Base-by-base conservation (phyloP, 2,797 vertebrate species). In the Phataginus tricuspis region DNA sequence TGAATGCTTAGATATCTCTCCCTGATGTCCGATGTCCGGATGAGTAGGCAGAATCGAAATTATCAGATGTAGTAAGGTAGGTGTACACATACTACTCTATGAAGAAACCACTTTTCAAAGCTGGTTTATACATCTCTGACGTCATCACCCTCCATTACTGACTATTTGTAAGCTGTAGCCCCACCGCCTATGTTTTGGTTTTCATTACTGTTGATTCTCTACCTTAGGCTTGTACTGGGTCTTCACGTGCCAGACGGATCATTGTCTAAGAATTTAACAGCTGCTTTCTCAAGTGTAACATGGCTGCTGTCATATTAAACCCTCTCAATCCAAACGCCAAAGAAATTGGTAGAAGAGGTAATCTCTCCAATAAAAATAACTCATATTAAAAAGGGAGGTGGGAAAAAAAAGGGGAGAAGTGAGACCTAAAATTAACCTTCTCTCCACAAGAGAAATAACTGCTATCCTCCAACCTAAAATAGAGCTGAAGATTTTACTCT, bases 201-300 rank as follows among this genome's bases (percentile, higher is more conserved):
- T 96, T 71, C 89, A 29, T 10, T 29, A 68, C 15, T 92, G 4
- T 90, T 27, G 13, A 68, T 29, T 29, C 10, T 21, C 57, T 57
- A 59, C 37, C 10, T 63, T 51, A 53, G 61, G 90, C 51, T 86
- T 89, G 39, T 4, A 18, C 6, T 59, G 3, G 29, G 45, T 39
- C 77, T 91, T 96, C 86, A 12, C 39, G 90, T 45, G 72, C 83
- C 75, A 97, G 19, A 11, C 5, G 31, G 10, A 82, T 57, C 95
- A 82, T 91, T 93, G 61, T 3, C 12, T 53, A 53, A 4, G 27
- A 78, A 61, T 31, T n/a, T 90, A 78, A 53, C 5, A 64, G 34
- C 12, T 74, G n/a, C 64, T 77, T 80, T 90, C 89, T 94, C 39
- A 86, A 19, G 31, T 10, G 14, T 63, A 61, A 57, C 4, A 53